Percentiles rank a stretch among this genome's conserved stretches.
phyloP scores from a whole-genome alignment of 2,888 invertebrate species.

The Hirtodrosophila duncani region DNA sequence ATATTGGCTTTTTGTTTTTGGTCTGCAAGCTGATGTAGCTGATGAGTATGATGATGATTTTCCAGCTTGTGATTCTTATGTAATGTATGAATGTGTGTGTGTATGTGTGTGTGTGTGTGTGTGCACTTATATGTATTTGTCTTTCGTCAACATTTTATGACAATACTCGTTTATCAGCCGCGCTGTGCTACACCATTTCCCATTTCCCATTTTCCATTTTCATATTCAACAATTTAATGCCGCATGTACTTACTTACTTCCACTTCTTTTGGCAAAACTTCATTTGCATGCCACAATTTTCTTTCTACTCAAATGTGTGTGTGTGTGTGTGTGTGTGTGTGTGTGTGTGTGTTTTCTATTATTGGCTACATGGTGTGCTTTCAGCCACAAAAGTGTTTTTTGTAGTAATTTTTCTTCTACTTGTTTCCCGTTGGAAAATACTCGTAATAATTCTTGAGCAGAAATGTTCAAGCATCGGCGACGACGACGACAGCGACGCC shows the following conservation, averaged over 20 bases:
- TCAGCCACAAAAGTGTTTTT: conserved; percentile 57
- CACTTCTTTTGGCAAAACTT: conserved; percentile 8
- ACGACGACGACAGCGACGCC: conserved; percentile 18
- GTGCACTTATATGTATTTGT: no score
- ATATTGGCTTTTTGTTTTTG: conserved; percentile 30
- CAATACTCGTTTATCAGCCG: no score
- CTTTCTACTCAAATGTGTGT: no score
- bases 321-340: no score
- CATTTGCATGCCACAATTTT: conserved; percentile 28
- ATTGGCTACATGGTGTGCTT: conserved; percentile 11
- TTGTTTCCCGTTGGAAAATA: background rate
- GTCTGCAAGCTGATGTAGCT: no score
- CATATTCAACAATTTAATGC: no score
- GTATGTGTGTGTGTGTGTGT: no score
- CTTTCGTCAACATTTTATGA: conserved; percentile 66
- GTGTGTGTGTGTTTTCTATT: conserved; percentile 13
- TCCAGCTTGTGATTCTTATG: conserved; percentile 55
- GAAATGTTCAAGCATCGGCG: no score
- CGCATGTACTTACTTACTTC: no score
- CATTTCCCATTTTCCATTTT: no score
- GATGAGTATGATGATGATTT: conserved; percentile 46
- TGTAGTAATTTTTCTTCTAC: conserved; percentile 21
- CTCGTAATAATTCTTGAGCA: conserved; percentile 1
- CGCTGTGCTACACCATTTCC: no score
- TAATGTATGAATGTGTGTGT: no score